Evolutionary conservation across 2,113 vertebrate genomes (phyloP), one percentile per base, ranked within the genome.

Genomic region (Ovis canadensis): DNA sequence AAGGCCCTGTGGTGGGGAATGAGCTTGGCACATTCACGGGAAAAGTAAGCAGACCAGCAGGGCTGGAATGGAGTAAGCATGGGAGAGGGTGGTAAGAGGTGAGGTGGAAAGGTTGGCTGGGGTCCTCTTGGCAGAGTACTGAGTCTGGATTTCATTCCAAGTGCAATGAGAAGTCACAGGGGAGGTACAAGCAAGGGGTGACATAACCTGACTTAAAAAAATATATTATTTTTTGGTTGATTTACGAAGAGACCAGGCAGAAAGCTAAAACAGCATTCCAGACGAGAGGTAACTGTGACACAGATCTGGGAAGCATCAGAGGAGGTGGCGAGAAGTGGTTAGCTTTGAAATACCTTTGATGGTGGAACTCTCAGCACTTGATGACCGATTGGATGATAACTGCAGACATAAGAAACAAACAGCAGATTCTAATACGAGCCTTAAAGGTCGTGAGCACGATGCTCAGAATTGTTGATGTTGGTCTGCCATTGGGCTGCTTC

Each of bases 231-330:
- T 80, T 4, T 31, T 80, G 14, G 43, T 17, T 50, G 29, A 50
- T 33, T 80, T 48, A 50, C 4, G 3, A 45, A 43, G 50, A 91
- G 67, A 36, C 36, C 33, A 52, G 43, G 50, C 59, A 55, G 91
- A 67, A 36, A 33, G 43, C 45, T 14, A 2, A 3, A 6, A 31
- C 27, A 10, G 36, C 31, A 1, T 55, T 86, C 33, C 60, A 33
- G 78, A 15, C 0, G 16, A 31, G 55, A 33, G 52, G 1, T 1
- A 52, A 10, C 33, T 0, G 0, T 6, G 59, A 19, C 0, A 0
- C 0, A 0, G 23, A 17, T 59, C 27, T 4, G 29, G 19, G 82
- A 25, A 15, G 40, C 13, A 1, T 6, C 67, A 3, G 29, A 54
- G 62, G 23, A 57, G 55, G 40, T 13, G 52, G 40, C 0, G 1